phyloP scores from a whole-genome alignment of 2,888 invertebrate genomes.

The Cremastinae sp. region DNA sequence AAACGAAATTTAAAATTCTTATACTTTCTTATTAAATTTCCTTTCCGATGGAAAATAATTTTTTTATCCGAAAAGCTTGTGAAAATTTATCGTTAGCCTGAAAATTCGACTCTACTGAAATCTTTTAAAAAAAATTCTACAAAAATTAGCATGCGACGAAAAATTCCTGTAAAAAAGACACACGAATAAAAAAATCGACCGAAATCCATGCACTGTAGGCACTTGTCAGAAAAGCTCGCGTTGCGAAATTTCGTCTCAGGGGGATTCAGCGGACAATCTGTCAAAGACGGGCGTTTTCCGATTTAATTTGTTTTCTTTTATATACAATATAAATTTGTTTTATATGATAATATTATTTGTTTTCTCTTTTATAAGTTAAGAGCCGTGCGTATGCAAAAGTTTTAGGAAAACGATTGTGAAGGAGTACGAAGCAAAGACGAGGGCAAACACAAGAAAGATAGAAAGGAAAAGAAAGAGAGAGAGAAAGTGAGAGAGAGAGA shows the following conservation, averaged over 20 bases:
- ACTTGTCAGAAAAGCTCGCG: too few relatives aligned
- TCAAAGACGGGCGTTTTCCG: slow-evolving; percentile 32
- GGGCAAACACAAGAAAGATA: slow-evolving; percentile 11
- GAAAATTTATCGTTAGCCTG: too few relatives aligned
- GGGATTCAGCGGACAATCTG: slow-evolving; percentile 48
- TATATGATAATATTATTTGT: slow-evolving; percentile 11
- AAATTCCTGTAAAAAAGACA: too few relatives aligned
- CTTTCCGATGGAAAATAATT: too few relatives aligned
- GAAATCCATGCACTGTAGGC: too few relatives aligned
- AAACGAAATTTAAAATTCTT: too few relatives aligned
- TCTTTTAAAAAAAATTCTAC: too few relatives aligned
- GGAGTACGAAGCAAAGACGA: slow-evolving; percentile 9
- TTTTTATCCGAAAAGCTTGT: too few relatives aligned
- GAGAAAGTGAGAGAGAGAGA: slow-evolving; percentile 60
- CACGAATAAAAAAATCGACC: not conserved
- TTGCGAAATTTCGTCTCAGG: not conserved
- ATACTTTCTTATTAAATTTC: too few relatives aligned
- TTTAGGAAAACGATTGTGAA: slow-evolving; percentile 39
- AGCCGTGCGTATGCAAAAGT: slow-evolving; percentile 50
- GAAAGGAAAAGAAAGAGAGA: slow-evolving; percentile 16
- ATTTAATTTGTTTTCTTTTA: slow-evolving; percentile 27
- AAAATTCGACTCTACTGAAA: too few relatives aligned
- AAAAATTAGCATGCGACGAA: too few relatives aligned
- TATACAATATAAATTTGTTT: not conserved
- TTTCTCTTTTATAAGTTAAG: slow-evolving; percentile 32